These are phyloP conservation scores for Steromphala cineraria DNA, from an alignment of 2,888 invertebrate species.

Conservation along the genomic window DNA sequence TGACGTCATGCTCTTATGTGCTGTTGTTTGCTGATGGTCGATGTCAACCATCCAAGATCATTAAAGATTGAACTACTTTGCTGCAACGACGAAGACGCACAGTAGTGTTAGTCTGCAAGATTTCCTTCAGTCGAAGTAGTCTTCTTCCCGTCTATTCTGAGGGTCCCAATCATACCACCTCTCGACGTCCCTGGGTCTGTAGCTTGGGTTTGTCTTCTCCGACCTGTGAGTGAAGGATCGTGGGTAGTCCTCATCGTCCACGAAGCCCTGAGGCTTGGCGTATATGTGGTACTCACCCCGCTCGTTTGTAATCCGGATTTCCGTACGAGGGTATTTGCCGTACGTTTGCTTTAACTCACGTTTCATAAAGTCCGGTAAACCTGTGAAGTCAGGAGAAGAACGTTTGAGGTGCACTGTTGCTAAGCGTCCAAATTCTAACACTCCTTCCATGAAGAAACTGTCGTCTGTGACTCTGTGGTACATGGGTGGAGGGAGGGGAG, in stretches of 20 bases:
- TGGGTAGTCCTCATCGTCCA: not conserved
- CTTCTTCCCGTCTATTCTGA: not conserved
- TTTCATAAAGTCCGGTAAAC: constrained; percentile 39
- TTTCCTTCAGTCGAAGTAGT: not conserved
- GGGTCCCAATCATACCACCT: constrained; percentile 15
- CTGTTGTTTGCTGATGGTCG: too few species aligned
- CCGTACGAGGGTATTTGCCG: constrained; percentile 37
- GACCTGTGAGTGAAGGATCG: not conserved
- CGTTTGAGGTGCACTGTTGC: constrained; percentile 39
- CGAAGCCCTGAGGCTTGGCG: constrained; percentile 29
- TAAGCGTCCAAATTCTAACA: constrained; percentile 40
- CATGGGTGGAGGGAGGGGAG: not conserved
- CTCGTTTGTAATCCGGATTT: constrained; percentile 33
- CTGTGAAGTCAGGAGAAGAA: constrained; percentile 28
- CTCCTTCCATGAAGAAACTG: constrained; percentile 31
- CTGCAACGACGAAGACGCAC: too few species aligned
- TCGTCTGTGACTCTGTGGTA: not conserved
- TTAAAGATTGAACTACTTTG: too few species aligned
- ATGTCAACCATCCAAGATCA: too few species aligned
- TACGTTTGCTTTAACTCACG: constrained; percentile 40
- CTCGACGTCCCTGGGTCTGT: not conserved
- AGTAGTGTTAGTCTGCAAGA: not conserved
- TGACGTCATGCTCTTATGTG: too few species aligned
- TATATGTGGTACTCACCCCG: constrained; percentile 43
- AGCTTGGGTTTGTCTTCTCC: not conserved